Evolutionary conservation across 2,797 vertebrate genomes (phyloP), one percentile per base, ranked within the genome.

Genomic region (Esox lucius): DNA sequence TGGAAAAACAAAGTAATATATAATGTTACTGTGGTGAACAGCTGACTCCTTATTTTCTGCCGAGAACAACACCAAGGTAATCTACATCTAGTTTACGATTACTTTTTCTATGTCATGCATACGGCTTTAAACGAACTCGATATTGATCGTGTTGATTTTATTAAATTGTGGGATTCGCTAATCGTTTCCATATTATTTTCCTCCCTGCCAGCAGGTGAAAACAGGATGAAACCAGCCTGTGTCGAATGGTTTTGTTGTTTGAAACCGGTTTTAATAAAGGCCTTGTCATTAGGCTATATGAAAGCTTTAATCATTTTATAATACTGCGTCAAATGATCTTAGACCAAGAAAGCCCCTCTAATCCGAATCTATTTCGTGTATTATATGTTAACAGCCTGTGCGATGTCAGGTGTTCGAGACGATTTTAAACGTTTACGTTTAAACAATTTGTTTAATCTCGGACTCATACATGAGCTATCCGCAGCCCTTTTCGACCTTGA

Each of bases 151-250:
- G 56, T 28, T 2, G 28, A 33, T 35, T 53, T 12, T 69, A 39
- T 48, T 66, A 3, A 22, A 28, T 49, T 22, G 35, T 62, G 16
- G 33, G 22, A 17, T 35, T 61, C 19, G 3, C 6, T 46, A 1
- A 46, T 46, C 3, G 12, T 46, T 61, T 13, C 4, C 48, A 39
- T 61, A 31, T 51, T 28, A 39, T 71, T 26, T 61, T 61, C n/a
- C 19, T 42, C 59, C 42, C 68, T 48, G 28, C 51, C 28, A 65
- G 17, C 70, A 65, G 66, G 39, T 35, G 42, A 39, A 39, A 70
- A 33, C 72, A 28, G 49, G 65, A 31, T 73, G 22, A 24, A 76
- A 68, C 68, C 59, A 56, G 68, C 68, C 35, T 69, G n/a, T 39
- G 56, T 61, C 56, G 56, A 31, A 33, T 22, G 53, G 19, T 17